phyloP scores from a whole-genome alignment of 2,797 vertebrate genomes.

The Bradypodion ventrale region DNA sequence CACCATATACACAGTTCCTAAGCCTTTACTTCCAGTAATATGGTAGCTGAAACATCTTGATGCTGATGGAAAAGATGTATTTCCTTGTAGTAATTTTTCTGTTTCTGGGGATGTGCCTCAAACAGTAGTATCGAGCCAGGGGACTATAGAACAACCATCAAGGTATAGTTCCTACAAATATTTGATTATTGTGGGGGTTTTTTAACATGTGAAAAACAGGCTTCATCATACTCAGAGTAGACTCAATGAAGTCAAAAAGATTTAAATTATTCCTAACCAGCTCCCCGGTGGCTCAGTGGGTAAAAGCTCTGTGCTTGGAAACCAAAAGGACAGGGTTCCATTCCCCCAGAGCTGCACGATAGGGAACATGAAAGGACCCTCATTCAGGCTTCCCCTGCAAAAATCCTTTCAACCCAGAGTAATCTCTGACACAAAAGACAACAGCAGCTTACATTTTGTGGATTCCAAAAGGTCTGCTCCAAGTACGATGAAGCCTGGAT shows the following conservation, averaged over 20 bases:
- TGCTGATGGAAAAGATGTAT: neutral
- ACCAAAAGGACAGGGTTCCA: too few species aligned
- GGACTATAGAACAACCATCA: constrained; percentile 11
- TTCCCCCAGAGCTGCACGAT: too few species aligned
- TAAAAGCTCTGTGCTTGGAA: too few species aligned
- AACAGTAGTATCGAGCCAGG: constrained; percentile 42
- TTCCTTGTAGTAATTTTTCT: constrained; percentile 23
- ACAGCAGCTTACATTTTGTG: too few species aligned
- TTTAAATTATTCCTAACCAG: neutral
- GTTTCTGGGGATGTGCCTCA: constrained; percentile 37
- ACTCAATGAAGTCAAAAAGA: neutral
- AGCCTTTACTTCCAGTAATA: constrained; percentile 31
- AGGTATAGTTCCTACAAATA: constrained; percentile 41
- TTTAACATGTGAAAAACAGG: neutral
- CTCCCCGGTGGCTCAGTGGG: too few species aligned
- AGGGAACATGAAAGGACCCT: too few species aligned
- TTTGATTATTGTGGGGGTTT: constrained; percentile 20
- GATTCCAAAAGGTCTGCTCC: too few species aligned
- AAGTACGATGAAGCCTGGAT: too few species aligned
- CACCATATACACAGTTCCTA: constrained; percentile 34
- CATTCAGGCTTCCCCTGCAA: too few species aligned
- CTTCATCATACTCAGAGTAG: neutral
- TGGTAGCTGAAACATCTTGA: constrained; percentile 29
- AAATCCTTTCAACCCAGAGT: too few species aligned
- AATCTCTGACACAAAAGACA: too few species aligned